Evolutionary conservation across 1,140 invertebrate species (phyloP).

Genomic region (Zaprionus davidi): DNA sequence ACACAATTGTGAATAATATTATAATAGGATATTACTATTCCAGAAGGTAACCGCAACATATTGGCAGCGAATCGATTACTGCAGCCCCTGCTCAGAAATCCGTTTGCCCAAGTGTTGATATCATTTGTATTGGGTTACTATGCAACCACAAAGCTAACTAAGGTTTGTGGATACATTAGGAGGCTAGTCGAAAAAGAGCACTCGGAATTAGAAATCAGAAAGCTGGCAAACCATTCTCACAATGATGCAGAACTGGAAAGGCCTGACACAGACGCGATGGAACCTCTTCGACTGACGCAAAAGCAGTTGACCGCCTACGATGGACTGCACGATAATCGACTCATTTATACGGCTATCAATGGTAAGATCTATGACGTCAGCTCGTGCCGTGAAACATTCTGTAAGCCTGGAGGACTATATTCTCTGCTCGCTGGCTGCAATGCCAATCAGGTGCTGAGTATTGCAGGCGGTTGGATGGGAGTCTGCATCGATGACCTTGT

Average conservation of each 20-base stretch:
- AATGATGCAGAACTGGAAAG: not conserved
- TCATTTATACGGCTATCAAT: constrained; percentile 65
- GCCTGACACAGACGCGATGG: not conserved
- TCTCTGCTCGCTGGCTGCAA: constrained; percentile 53
- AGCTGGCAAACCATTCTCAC: not conserved
- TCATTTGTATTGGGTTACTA: constrained; percentile 58
- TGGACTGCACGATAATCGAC: constrained; percentile 28
- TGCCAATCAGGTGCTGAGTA: constrained; percentile 58
- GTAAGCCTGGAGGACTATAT: constrained; percentile 36
- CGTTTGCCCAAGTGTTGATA: constrained; percentile 42
- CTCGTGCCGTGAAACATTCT: constrained; percentile 34
- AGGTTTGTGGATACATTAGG: not conserved
- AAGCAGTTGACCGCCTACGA: constrained; percentile 44
- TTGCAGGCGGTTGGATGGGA: constrained; percentile 46
- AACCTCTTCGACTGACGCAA: constrained; percentile 23
- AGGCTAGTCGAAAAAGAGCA: not conserved
- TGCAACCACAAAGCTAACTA: constrained; percentile 43
- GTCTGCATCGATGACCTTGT: constrained; percentile 26
- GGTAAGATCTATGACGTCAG: constrained; percentile 65
- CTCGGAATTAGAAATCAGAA: not conserved
- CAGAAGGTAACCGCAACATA: constrained; percentile 25
- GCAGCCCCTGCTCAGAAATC: constrained; percentile 36
- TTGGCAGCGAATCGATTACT: constrained; percentile 17
- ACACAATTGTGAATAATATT: not conserved
- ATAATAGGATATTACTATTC: not conserved